Conservation (phyloP, 2,888 invertebrate genomes). For the Rhamphomyia laevipes region DNA sequence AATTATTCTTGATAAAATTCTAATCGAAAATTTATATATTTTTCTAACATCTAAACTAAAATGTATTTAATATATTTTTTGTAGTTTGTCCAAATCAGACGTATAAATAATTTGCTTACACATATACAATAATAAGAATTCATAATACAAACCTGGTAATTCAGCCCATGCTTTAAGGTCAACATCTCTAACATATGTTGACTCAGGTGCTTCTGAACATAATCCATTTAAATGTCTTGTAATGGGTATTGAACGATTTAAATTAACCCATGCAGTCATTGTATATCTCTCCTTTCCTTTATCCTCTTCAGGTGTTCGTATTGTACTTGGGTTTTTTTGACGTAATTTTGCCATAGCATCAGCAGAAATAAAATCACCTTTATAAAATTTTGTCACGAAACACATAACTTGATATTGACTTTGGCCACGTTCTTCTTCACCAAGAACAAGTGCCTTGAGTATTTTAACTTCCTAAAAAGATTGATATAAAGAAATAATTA, state of each 20-base stretch:
- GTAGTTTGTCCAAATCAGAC: too few species aligned
- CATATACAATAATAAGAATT: too few species aligned
- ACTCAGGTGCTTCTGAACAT: constrained; percentile 65
- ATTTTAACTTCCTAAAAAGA: constrained; percentile 77
- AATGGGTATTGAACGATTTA: constrained; percentile 54
- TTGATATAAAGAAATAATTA: constrained; percentile 11
- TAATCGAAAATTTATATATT: too few species aligned
- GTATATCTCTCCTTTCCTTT: constrained; percentile 71
- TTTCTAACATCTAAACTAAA: too few species aligned
- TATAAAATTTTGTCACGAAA: constrained; percentile 79
- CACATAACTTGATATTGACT: constrained; percentile 82
- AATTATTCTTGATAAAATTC: too few species aligned
- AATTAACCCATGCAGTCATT: constrained; percentile 69
- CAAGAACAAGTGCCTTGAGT: constrained; percentile 75
- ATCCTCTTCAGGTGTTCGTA: constrained; percentile 83
- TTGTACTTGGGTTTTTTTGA: constrained; percentile 79
- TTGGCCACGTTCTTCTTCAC: constrained; percentile 87
- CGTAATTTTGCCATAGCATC: constrained; percentile 93
- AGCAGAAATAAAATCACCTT: constrained; percentile 88
- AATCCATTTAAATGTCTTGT: constrained; percentile 62
- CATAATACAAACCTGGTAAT: constrained; percentile 49
- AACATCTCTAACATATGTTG: constrained; percentile 63
- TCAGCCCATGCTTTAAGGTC: constrained; percentile 72
- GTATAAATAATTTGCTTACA: too few species aligned
- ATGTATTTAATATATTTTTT: too few species aligned